Conservation (phyloP, 1,140 invertebrate species). For the Musca vetustissima region DNA sequence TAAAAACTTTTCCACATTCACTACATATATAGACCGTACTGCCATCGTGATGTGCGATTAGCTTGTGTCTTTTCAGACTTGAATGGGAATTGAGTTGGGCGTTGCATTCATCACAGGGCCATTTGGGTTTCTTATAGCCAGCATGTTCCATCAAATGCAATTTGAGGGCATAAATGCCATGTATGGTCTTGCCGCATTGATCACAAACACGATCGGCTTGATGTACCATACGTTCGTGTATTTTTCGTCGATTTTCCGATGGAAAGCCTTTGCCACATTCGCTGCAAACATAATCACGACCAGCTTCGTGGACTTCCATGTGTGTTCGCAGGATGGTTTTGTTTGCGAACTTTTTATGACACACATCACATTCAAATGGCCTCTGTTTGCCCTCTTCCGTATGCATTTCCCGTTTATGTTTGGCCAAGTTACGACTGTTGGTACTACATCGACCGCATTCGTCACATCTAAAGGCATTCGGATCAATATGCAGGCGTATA, state of each 20-base stretch:
- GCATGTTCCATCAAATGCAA: constrained; percentile 24
- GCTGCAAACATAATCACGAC: constrained; percentile 38
- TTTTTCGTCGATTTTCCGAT: constrained; percentile 33
- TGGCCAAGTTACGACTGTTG: constrained; percentile 8
- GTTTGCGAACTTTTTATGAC: constrained; percentile 35
- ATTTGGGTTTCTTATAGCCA: constrained; percentile 6
- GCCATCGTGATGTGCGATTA: constrained; percentile 36
- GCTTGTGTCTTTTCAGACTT: constrained; percentile 37
- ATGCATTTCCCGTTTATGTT: constrained; percentile 25
- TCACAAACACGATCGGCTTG: constrained; percentile 34
- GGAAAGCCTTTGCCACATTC: constrained; percentile 37
- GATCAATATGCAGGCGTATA: constrained; percentile 38
- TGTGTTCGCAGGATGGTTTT: constrained; percentile 34
- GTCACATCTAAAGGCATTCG: constrained; percentile 34
- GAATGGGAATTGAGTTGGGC: constrained; percentile 32
- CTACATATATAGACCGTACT: constrained; percentile 35
- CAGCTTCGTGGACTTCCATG: constrained; percentile 33
- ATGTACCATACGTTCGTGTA: constrained; percentile 35
- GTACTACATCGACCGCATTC: constrained; percentile 22
- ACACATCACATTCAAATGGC: background rate
- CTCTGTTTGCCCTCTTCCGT: constrained; percentile 15
- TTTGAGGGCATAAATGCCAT: constrained; percentile 17
- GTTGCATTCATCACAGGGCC: constrained; percentile 23
- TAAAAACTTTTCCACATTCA: constrained; percentile 35
- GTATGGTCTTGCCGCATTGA: constrained; percentile 37